Base-by-base conservation (phyloP, 2,113 vertebrate species). In the Oophaga pumilio region DNA sequence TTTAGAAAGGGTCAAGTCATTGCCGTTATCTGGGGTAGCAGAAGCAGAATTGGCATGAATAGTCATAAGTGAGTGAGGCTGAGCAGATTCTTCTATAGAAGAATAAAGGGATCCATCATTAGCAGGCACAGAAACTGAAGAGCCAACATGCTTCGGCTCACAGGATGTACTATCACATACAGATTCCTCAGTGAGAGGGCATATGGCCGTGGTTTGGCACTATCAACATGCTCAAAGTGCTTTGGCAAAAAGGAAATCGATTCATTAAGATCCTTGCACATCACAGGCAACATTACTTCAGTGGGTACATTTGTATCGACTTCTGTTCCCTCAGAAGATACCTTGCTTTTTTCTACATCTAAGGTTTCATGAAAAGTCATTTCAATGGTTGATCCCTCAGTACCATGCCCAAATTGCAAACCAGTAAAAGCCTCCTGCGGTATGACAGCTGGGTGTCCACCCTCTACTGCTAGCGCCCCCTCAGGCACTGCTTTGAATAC, bases 41-140 rank as follows among this genome's bases (percentile, higher is more conserved):
- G 52, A 73, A 71, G 64, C 66, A 81, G 85, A 69, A 10, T 50
- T 79, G 60, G 62, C 43, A 79, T 76, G 79, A 71, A 82, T 60
- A 52, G 80, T 71, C 52, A 74, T 59, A 18, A 81, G 28, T 0
- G 78, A 82, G 26, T 71, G 53, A 24, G 85, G 24, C 17, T 73
- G 52, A 4, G 22, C 11, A 20, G 33, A 24, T 14, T 78, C 13
- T 12, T 66, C 20, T 12, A 15, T 8, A 78, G 71, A 62, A 22
- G 85, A 68, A 0, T 28, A 8, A 64, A 68, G 50, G 9, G 52
- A 53, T 14, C 6, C 52, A 57, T 53, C 15, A 52, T n/a, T 12
- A 57, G 24, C 76, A 76, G 57, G 59, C 74, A 66, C 1, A 53
- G 59, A 52, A 60, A 76, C 17, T 15, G 28, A 8, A 7, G 60